Evolutionary conservation across 2,888 invertebrate genomes (phyloP).

Genomic region (Drosophila mayaguana): DNA sequence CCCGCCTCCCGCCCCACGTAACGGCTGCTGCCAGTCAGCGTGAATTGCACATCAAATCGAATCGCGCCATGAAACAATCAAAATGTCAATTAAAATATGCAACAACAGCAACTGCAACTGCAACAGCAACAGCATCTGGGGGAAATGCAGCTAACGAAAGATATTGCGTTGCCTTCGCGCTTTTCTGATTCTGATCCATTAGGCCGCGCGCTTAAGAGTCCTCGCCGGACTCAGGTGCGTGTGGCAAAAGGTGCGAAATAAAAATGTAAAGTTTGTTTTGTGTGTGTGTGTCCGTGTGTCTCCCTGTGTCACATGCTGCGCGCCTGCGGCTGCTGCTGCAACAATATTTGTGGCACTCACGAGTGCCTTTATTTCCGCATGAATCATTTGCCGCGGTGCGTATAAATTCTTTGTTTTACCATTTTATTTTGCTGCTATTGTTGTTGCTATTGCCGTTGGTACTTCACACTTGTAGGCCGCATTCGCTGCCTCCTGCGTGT

Average conservation of each 20-base stretch:
- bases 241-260: conserved; percentile 38
- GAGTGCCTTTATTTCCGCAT: conserved; percentile 79
- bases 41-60: conserved; percentile 68
- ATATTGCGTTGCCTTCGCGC: conserved; percentile 11
- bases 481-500: conserved; percentile 20
- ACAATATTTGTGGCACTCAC: conserved; percentile 68
- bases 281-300: background rate
- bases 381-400: conserved; percentile 66
- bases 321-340: conserved; percentile 52
- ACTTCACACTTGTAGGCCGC: conserved; percentile 26
- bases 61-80: conserved; percentile 69
- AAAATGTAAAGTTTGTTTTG: conserved; percentile 35
- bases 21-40: conserved; percentile 16
- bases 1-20: background rate
- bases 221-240: conserved; percentile 17
- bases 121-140: background rate
- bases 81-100: conserved; percentile 74
- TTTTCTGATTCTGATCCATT: conserved; percentile 8
- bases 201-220: conserved; percentile 8
- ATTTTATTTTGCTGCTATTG: conserved; percentile 9
- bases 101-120: conserved; percentile 12
- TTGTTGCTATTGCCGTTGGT: conserved; percentile 2
- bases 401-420: conserved; percentile 64
- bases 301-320: conserved; percentile 9
- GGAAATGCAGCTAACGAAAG: background rate